A percentile compares a stretch with the other conserved stretches of the same genome.
phyloP scores from a whole-genome alignment of 2,888 invertebrate genomes.

The Trilocha varians region DNA sequence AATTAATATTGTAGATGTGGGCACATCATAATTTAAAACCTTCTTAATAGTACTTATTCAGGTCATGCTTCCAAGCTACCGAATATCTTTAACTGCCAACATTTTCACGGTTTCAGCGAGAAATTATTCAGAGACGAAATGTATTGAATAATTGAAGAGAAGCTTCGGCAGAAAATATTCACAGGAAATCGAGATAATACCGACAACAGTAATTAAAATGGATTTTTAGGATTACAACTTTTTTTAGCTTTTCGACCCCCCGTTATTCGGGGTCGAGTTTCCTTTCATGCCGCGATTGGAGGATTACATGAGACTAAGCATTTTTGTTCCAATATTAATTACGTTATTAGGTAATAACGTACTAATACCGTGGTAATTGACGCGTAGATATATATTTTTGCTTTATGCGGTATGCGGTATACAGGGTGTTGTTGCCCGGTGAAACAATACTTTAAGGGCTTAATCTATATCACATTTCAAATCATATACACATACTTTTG shows the following conservation, averaged over 20 bases:
- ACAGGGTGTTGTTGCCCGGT: too few relatives aligned
- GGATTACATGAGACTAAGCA: not conserved
- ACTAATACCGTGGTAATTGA: not conserved
- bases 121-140: not conserved
- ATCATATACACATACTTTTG: too few relatives aligned
- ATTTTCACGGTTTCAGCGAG: too few relatives aligned
- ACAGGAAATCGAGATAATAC: not conserved
- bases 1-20: too few relatives aligned
- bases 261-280: not conserved
- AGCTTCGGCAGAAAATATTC: not conserved
- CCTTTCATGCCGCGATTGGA: not conserved
- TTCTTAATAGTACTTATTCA: too few relatives aligned
- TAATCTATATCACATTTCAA: too few relatives aligned
- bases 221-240: not conserved
- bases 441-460: too few relatives aligned
- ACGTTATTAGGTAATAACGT: not conserved
- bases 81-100: too few relatives aligned
- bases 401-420: too few relatives aligned
- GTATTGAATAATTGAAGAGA: not conserved
- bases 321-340: not conserved
- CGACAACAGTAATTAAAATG: not conserved
- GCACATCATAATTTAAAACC: too few relatives aligned
- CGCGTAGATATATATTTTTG: not conserved
- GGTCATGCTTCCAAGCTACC: too few relatives aligned
- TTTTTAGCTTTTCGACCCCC: not conserved